Base-by-base conservation (phyloP, 2,888 invertebrate species). In the Leptinotarsa peninsularis region DNA sequence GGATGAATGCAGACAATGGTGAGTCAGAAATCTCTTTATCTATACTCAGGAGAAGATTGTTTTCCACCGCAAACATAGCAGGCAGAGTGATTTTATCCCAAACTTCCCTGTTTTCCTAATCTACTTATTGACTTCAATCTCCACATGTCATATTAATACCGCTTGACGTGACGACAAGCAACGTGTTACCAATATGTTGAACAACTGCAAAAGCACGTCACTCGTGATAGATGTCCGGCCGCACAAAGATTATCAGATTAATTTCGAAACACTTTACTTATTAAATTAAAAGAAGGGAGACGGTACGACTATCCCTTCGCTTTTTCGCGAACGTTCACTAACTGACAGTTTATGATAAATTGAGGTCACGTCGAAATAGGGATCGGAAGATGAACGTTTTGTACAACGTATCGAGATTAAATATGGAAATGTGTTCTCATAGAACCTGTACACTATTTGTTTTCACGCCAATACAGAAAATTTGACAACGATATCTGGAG, bases 211-310 rank as follows among this genome's bases (percentile, higher is more conserved):
- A 79, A 80, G 80, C 80, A 77, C 80, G 82, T 82, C 82, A 82
- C 63, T 80, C 78, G 71, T 82, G 81, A 82, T 82, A 82, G 81
- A 82, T 83, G 83, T 82, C 82, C 81, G 72, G 77, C 78, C 73
- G 52, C 33, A 77, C 71, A 77, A 75, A 79, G 80, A 81, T 82
- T 82, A 83, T 83, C 79, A 79, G 81, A 83, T 83, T 83, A 83
- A 83, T 82, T 80, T 80, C 77, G 77, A 78, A 80, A 81, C 82
- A 82, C 82, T 82, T 81, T 81, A 80, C 81, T 83, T 82, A 83
- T 83, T 82, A 81, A 82, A 83, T 83, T 83, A 82, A 81, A 79
- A 80, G 79, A 74, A 78, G 81, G 78, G 80, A 52, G 74, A 73
- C 43, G 50, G 67, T 54, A 75, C 27, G 68, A 71, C 72, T 76